These are phyloP conservation scores for Astreopora myriophthalma DNA, from an alignment of 64 coral and sea anemone species.

Conservation along the genomic window DNA sequence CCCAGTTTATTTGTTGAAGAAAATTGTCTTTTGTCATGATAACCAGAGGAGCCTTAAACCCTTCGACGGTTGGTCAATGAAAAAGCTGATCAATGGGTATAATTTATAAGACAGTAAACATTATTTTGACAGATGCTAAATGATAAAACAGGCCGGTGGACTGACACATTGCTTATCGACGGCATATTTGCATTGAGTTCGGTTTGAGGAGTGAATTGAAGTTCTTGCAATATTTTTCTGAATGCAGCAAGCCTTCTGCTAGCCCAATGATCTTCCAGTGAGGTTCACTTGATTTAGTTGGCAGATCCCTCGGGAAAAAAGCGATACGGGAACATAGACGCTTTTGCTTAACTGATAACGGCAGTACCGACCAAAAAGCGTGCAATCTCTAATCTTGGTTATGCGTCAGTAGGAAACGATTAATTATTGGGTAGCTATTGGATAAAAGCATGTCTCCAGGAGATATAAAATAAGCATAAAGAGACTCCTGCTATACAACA, in stretches of 20 bases:
- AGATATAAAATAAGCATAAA: neutral
- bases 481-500: neutral
- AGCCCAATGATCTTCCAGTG: neutral
- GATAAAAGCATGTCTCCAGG: too few relatives aligned
- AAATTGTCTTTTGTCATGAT: neutral
- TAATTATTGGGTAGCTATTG: neutral
- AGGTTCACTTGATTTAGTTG: neutral
- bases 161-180: neutral
- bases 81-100: neutral
- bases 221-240: neutral
- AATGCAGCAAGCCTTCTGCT: neutral
- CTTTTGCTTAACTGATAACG: neutral
- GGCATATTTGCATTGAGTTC: neutral
- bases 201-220: neutral
- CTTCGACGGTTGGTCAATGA: neutral
- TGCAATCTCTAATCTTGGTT: neutral
- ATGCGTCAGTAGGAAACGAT: neutral
- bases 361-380: neutral
- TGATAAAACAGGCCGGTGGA: neutral
- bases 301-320: neutral
- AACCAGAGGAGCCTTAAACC: neutral
- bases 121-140: neutral
- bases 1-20: constrained; percentile 14
- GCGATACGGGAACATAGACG: neutral
- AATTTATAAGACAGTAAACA: neutral